phyloP scores from a whole-genome alignment of 1,140 invertebrate species.

The Ceratoteleas bidentatus region DNA sequence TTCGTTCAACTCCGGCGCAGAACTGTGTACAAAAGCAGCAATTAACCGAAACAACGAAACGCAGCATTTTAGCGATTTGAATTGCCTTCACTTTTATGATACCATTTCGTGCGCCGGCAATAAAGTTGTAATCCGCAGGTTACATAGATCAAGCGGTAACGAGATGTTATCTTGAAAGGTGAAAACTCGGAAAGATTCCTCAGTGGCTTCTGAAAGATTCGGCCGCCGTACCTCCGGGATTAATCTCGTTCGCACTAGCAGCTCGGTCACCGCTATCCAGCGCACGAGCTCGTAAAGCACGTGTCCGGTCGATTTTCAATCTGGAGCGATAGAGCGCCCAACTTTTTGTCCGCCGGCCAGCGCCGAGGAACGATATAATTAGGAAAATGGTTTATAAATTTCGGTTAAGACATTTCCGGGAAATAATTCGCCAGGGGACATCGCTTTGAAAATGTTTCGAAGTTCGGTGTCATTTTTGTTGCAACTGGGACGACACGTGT shows the following conservation, averaged over 20 bases:
- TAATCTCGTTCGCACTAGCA: constrained; percentile 55
- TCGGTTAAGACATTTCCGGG: constrained; percentile 8
- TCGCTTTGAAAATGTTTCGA: too few relatives aligned
- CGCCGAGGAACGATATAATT: constrained; percentile 47
- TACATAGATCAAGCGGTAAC: constrained; percentile 50
- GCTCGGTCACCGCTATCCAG: constrained; percentile 42
- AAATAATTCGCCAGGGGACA: too few relatives aligned
- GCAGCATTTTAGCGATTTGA: constrained; percentile 9
- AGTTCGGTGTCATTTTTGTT: too few relatives aligned
- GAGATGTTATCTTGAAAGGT: constrained; percentile 53
- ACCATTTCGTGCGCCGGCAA: constrained; percentile 12
- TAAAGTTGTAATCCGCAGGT: constrained; percentile 44
- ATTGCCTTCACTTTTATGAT: constrained; percentile 35
- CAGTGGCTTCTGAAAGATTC: constrained; percentile 53
- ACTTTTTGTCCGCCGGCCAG: constrained; percentile 29
- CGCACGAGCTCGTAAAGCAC: constrained; percentile 61
- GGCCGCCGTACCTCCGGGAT: constrained; percentile 56
- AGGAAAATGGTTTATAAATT: constrained; percentile 53
- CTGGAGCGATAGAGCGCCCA: constrained; percentile 39
- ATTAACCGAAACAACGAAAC: too few relatives aligned
- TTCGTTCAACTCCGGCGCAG: background rate
- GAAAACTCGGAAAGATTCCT: constrained; percentile 61
- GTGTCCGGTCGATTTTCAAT: constrained; percentile 68
- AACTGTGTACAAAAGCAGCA: background rate
- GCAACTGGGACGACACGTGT: too few relatives aligned